Evolutionary conservation across 2,113 vertebrate genomes (phyloP).

Genomic region (Chaetodon auriga): DNA sequence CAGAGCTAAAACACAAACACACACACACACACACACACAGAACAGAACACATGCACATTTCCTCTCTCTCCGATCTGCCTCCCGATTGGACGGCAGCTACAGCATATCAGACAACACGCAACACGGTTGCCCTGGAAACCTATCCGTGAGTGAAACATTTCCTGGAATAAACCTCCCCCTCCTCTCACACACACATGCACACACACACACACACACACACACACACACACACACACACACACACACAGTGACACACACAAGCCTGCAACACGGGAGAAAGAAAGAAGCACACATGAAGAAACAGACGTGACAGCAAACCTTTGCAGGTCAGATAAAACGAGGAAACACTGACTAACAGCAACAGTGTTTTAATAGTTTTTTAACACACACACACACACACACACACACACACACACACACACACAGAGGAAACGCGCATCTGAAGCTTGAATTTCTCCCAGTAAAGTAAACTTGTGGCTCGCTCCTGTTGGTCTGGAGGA

Average conservation of each 20-base stretch:
- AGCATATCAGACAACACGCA: conserved; percentile 63
- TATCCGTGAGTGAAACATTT: conserved; percentile 69
- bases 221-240: conserved; percentile 19
- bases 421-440: neutral
- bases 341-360: conserved; percentile 33
- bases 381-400: conserved; percentile 8
- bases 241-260: conserved; percentile 32
- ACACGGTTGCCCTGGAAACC: conserved; percentile 77
- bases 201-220: conserved; percentile 42
- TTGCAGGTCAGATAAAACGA: conserved; percentile 25
- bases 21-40: conserved; percentile 10
- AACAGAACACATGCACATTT: conserved; percentile 40
- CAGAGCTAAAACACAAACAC: conserved; percentile 39
- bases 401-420: conserved; percentile 7
- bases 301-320: conserved; percentile 20
- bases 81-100: conserved; percentile 51
- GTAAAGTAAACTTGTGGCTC: neutral
- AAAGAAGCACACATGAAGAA: neutral
- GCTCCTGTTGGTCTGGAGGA: neutral
- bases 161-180: conserved; percentile 65
- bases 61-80: conserved; percentile 26
- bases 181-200: conserved; percentile 3
- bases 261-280: conserved; percentile 23
- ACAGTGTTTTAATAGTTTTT: neutral
- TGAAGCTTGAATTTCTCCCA: conserved; percentile 1